Conservation (phyloP, 1,140 invertebrate genomes). For the Trigoniulus corallinus region DNA sequence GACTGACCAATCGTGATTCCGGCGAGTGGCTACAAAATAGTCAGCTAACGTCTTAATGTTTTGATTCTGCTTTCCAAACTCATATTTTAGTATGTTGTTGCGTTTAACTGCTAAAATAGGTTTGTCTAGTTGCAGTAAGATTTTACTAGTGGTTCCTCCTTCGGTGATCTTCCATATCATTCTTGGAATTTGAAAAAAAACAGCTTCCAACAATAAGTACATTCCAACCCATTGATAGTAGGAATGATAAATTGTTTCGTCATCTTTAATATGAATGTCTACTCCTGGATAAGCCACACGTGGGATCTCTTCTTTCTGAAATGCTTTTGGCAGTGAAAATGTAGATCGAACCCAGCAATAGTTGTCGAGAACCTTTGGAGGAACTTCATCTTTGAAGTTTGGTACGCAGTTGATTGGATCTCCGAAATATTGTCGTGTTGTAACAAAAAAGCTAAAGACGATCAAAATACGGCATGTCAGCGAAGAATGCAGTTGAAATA, state of each 20-base stretch:
- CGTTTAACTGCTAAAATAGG: slow-evolving; percentile 65
- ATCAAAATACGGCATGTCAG: slow-evolving; percentile 74
- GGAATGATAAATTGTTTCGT: slow-evolving; percentile 69
- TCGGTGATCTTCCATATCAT: slow-evolving; percentile 48
- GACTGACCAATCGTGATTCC: slow-evolving; percentile 91
- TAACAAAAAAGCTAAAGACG: slow-evolving; percentile 55
- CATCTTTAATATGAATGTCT: slow-evolving; percentile 22
- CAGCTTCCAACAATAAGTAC: slow-evolving; percentile 37
- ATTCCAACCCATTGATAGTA: slow-evolving; percentile 97
- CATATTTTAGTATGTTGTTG: no score
- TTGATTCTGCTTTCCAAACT: no score
- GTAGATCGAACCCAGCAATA: slow-evolving; percentile 94
- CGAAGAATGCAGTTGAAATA: slow-evolving; percentile 76
- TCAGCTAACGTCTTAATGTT: neutral
- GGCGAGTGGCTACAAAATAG: neutral
- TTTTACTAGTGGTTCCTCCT: slow-evolving; percentile 19
- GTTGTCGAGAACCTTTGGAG: slow-evolving; percentile 71
- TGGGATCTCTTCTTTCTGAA: slow-evolving; percentile 17
- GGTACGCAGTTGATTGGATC: slow-evolving; percentile 29
- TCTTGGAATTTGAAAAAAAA: slow-evolving; percentile 35
- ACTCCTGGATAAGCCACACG: slow-evolving; percentile 31
- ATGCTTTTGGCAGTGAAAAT: slow-evolving; percentile 63
- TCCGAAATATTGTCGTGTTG: slow-evolving; percentile 29
- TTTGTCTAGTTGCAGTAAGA: slow-evolving; percentile 69
- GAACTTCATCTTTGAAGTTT: slow-evolving; percentile 54